Evolutionary conservation across 2,797 vertebrate species (phyloP), one percentile per base, ranked within the genome.

Genomic region (Coregonus suidteri): DNA sequence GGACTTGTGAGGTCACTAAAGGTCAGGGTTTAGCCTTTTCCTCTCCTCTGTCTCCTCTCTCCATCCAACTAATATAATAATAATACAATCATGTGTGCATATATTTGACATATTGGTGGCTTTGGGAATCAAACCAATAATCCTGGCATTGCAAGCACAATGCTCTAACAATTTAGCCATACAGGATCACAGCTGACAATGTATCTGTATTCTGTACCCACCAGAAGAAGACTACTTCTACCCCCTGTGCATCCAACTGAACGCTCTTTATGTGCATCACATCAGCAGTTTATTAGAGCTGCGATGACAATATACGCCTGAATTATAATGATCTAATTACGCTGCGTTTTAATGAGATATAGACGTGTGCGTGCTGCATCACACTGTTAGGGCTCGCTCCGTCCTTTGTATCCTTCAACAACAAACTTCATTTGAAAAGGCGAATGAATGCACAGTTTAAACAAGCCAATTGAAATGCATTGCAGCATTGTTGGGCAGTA

Each of bases 321-420:
- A 47, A 16, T 56, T 72, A 88, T 80, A 47, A 47, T 9, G 70
- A 73, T 87, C 86, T 88, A 86, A 91, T 90, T 91, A 90, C 71
- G 84, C 73, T 80, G 66, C 76, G 69, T 88, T 89, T 88, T 91
- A 91, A 92, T 90, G 77, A 84, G 87, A 81, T 77, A 67, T 76
- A 59, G 64, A 78, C 82, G 11, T 5, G 37, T 74, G 76, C 70
- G 77, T 81, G 88, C 56, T 67, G 83, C 86, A 84, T 86, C 75
- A 81, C 71, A 79, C 73, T 75, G 69, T 79, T 87, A 78, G 82
- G 75, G 52, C 71, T 51, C 11, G 41, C 41, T 79, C 51, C 82
- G 79, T 79, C 80, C 75, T 87, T 76, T 80, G 81, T 82, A 70
- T 81, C 85, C 82, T 78, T 81, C 75, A 79, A 82, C 73, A 66